These are phyloP conservation scores for Esperia sulphurella DNA, from an alignment of 2,888 invertebrate genomes.

Conservation along the genomic window DNA sequence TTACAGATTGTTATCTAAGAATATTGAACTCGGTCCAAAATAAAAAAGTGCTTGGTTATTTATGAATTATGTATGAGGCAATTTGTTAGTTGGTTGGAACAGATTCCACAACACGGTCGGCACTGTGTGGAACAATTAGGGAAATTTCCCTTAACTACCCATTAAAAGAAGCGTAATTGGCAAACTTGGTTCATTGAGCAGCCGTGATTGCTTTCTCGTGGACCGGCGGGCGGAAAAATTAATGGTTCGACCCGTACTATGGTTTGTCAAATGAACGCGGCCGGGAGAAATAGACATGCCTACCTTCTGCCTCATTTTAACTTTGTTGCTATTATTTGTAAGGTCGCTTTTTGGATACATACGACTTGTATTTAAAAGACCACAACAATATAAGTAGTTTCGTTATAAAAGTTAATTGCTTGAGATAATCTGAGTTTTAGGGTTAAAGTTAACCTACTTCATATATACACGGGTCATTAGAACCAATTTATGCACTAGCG, in stretches of 20 bases:
- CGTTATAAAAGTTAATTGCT: too few species aligned
- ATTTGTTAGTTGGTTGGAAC: slow-evolving; percentile 23
- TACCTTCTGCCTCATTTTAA: not conserved
- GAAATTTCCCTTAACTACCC: slow-evolving; percentile 57
- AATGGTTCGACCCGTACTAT: slow-evolving; percentile 47
- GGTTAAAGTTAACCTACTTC: too few species aligned
- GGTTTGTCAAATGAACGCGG: slow-evolving; percentile 35
- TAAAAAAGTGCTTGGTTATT: slow-evolving; percentile 12
- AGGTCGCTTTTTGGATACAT: not conserved
- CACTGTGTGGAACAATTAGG: slow-evolving; percentile 50
- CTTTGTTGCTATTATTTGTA: not conserved
- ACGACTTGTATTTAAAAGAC: too few species aligned
- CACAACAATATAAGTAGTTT: too few species aligned
- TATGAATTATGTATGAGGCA: slow-evolving; percentile 39
- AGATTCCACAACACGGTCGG: slow-evolving; percentile 35
- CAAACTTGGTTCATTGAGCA: slow-evolving; percentile 64
- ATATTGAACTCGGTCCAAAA: slow-evolving; percentile 16
- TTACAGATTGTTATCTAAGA: slow-evolving; percentile 12
- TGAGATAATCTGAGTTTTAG: too few species aligned
- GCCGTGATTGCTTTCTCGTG: slow-evolving; percentile 58
- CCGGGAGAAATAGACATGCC: slow-evolving; percentile 5
- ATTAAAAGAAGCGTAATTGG: slow-evolving; percentile 67
- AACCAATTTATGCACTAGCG: too few species aligned
- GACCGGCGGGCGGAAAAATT: slow-evolving; percentile 49
- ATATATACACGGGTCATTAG: too few species aligned